Evolutionary conservation across 2,797 vertebrate genomes (phyloP), one percentile per base, ranked within the genome.

Genomic region (Ammospiza maritima): DNA sequence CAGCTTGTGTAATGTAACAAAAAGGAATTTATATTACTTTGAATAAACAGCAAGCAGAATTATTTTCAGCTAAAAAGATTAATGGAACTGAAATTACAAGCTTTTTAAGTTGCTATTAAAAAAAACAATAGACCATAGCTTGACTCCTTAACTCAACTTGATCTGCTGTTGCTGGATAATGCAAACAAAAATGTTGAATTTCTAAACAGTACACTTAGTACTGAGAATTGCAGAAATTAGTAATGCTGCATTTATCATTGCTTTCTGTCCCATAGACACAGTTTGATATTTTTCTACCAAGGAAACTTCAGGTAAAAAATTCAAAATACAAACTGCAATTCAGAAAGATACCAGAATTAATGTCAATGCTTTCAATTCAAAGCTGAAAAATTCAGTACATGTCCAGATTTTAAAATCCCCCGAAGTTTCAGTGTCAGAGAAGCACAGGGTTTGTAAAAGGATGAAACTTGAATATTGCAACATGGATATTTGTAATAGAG

Each of bases 1-100:
- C 87, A 80, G 27, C 32, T 90, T 89, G 45, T 89, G 26, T 75
- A 70, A 56, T 45, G 25, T 69, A 91, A 77, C 44, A 77, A 70
- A 87, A 89, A 66, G 18, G 74, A 83, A 75, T 36, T 61, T 77
- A 65, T 91, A 48, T 92, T 69, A 80, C 47, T 65, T 60, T 93
- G 87, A 88, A 83, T 74, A 90, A 92, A 89, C n/a, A 89, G 76
- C 80, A 75, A 84, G 51, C 78, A 88, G 69, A 80, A 65, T 83
- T 85, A 26, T 88, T 47, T 88, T 85, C 72, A 57, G 53, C 16
- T 74, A 34, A 86, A 91, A 89, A 51, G 62, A 85, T 88, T 88
- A 88, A 66, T 61, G 29, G 72, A 67, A 67, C 61, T 90, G 67
- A 86, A 95, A 89, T 93, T 65, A 67, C 74, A 82, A 72, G 44